These are phyloP conservation scores for Drosophila antonietae DNA, from an alignment of 2,888 invertebrate genomes.

Conservation along the genomic window DNA sequence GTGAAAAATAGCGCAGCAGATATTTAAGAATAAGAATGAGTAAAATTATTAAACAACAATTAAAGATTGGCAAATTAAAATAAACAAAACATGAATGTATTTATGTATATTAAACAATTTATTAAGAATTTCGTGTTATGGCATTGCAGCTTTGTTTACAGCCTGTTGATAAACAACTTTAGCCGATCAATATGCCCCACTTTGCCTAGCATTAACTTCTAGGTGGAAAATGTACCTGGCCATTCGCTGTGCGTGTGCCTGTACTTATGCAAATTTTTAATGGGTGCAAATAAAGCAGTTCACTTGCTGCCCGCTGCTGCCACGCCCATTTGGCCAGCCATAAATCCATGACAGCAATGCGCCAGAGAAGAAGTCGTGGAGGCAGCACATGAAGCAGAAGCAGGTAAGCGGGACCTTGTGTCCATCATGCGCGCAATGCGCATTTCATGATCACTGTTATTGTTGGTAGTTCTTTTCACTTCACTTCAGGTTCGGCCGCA, in stretches of 20 bases:
- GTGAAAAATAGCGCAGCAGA: neutral
- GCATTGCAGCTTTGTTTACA: no score
- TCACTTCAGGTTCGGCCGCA: constrained; percentile 26
- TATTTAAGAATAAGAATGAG: neutral
- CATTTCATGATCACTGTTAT: constrained; percentile 54
- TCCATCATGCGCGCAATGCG: constrained; percentile 47
- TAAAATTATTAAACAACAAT: neutral
- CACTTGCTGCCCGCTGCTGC: constrained; percentile 8
- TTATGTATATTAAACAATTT: no score
- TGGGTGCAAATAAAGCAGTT: constrained; percentile 54
- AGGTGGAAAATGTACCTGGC: constrained; percentile 46
- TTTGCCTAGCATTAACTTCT: neutral
- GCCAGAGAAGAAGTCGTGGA: neutral
- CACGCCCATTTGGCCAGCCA: constrained; percentile 45
- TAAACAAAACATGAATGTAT: no score
- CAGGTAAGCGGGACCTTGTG: constrained; percentile 18
- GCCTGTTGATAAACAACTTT: no score
- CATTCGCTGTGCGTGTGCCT: constrained; percentile 18
- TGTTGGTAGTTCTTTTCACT: constrained; percentile 46
- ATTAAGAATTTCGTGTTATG: no score
- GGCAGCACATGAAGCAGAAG: neutral
- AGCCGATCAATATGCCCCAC: neutral
- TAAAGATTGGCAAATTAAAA: neutral
- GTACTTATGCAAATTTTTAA: constrained; percentile 63
- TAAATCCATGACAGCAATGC: constrained; percentile 43